phyloP scores from a whole-genome alignment of 2,888 invertebrate species.

The Cerceris rybyensis region DNA sequence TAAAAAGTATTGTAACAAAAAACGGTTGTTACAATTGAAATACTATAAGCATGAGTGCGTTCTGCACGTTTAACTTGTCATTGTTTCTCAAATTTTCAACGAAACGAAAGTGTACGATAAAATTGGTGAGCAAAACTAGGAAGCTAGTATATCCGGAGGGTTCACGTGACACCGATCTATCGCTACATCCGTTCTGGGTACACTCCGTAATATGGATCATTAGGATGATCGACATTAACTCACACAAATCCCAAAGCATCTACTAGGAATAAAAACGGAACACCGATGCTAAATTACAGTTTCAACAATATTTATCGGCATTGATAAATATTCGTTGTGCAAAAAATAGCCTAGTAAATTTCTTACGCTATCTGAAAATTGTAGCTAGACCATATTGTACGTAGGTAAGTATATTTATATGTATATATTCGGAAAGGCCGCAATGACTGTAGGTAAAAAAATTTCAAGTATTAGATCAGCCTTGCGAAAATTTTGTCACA shows the following conservation, averaged over 20 bases:
- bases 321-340: background rate
- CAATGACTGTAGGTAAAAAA: background rate
- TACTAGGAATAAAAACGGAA: constrained; percentile 16
- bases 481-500: background rate
- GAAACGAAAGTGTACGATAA: constrained; percentile 69
- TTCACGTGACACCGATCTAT: constrained; percentile 81
- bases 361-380: too few species aligned
- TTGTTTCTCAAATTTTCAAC: constrained; percentile 57
- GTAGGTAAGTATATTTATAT: too few species aligned
- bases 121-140: constrained; percentile 80
- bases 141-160: constrained; percentile 81
- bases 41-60: background rate
- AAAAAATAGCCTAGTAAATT: background rate
- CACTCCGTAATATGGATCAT: constrained; percentile 66
- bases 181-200: constrained; percentile 79
- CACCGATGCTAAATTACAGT: background rate
- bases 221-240: constrained; percentile 60
- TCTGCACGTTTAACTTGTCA: background rate
- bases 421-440: too few species aligned
- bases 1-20: too few species aligned
- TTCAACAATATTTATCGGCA: background rate
- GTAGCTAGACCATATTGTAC: too few species aligned
- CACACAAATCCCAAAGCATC: constrained; percentile 48
- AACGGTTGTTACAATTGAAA: background rate
- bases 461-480: background rate